Conservation (phyloP, 2,797 vertebrate genomes). For the Pogoniulus pusillus region DNA sequence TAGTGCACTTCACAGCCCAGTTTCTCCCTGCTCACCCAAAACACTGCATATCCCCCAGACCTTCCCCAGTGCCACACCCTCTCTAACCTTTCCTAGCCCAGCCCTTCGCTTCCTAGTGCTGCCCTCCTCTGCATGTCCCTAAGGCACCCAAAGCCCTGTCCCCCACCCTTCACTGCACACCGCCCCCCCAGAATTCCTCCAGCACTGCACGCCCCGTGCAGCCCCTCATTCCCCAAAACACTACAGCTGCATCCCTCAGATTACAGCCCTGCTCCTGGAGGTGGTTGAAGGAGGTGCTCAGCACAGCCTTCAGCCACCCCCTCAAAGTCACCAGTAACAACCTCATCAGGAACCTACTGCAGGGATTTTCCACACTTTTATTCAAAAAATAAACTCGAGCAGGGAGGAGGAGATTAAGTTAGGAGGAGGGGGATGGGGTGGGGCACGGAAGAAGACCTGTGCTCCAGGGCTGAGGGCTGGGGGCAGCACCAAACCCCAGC, state of each 20-base stretch:
- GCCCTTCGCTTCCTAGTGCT: too few species aligned
- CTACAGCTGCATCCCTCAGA: not conserved
- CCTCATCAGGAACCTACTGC: rapidly evolving
- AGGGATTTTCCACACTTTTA: constrained; percentile 68
- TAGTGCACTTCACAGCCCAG: not conserved
- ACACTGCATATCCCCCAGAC: not conserved
- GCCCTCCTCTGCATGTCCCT: too few species aligned
- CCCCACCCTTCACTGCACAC: too few species aligned
- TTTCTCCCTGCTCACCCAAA: not conserved
- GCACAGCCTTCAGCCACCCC: too few species aligned
- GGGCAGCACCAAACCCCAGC: not conserved
- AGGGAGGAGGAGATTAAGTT: constrained; percentile 60
- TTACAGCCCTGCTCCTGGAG: not conserved
- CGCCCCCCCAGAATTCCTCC: too few species aligned
- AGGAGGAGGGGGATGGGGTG: constrained; percentile 17
- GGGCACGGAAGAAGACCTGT: not conserved
- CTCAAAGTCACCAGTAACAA: rapidly evolving
- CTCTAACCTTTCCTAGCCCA: too few species aligned
- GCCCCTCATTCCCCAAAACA: too few species aligned
- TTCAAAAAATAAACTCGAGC: constrained; percentile 77
- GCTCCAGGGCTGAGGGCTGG: not conserved
- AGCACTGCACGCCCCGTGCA: not conserved
- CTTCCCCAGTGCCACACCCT: too few species aligned
- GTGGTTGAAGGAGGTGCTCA: not conserved
- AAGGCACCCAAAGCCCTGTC: too few species aligned